Percentiles rank a stretch among this genome's conserved stretches.
phyloP scores from a whole-genome alignment of 35 echinoderm and acorn worm genomes.

The Lytechinus pictus region DNA sequence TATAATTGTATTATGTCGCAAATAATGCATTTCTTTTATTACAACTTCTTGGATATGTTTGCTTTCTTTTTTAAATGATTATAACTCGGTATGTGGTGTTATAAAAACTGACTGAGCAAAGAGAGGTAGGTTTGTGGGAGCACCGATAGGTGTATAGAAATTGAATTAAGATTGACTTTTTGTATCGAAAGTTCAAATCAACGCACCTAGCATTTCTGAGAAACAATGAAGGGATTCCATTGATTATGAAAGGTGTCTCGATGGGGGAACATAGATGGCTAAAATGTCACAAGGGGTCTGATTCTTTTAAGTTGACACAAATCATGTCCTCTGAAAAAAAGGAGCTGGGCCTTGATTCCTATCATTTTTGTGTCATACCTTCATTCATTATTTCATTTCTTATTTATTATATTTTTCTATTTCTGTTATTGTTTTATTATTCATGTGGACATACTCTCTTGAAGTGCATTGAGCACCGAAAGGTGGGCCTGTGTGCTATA shows the following conservation, averaged over 20 bases:
- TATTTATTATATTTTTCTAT: too few relatives aligned
- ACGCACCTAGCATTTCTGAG: neutral
- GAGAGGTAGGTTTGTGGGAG: neutral
- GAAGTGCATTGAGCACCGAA: too few relatives aligned
- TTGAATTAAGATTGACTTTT: neutral
- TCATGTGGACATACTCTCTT: too few relatives aligned
- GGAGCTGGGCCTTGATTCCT: neutral
- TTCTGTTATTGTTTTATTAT: too few relatives aligned
- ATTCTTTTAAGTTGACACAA: neutral
- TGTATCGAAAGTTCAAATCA: neutral
- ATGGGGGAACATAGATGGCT: neutral
- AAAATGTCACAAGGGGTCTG: neutral
- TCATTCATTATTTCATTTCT: too few relatives aligned
- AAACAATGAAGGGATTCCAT: neutral
- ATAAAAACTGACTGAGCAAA: neutral
- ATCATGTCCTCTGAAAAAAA: neutral
- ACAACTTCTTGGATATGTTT: neutral
- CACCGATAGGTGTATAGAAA: neutral
- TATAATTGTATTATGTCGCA: neutral
- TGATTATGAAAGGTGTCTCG: neutral
- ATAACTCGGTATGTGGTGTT: neutral
- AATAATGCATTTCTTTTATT: neutral
- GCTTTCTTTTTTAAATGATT: neutral
- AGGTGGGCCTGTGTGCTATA: too few relatives aligned
- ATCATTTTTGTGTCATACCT: neutral